Base-by-base conservation (phyloP, 2,888 invertebrate genomes). In the Drosophila demipolita region DNA sequence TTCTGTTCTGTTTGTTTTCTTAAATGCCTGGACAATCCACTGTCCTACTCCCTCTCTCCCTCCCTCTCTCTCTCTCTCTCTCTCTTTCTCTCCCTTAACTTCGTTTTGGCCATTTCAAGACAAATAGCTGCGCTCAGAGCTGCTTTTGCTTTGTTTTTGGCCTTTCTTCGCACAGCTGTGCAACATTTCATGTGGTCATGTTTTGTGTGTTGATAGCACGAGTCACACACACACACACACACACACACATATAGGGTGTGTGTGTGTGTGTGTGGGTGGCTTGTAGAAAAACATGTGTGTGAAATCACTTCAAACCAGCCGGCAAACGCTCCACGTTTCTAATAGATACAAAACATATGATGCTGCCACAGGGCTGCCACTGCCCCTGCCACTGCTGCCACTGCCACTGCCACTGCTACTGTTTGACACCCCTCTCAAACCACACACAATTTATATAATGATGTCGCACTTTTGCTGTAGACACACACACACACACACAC, bases 311-410 rank as follows among this genome's bases (percentile, higher is more conserved):
- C 82, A 84, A 78, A 82, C 50, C 45, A 52, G 33, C 35, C 35
- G 35, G 29, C 35, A 52, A 42, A 49, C 54, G 60, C 20, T 42
- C 53, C 77, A 80, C 80, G 80, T 80, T 87, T 72, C 89, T 86
- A 74, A 73, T 81, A 75, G 86, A 88, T 85, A 85, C 76, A 72
- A 90, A 90, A 89, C 87, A 88, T 88, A 90, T 90, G 90, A 84
- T 84, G 80, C 84, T 74, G 59, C 66, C 29, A 29, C 29, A 23
- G 23, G 6, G 6, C 29, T 29, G 29, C 29, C 29, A 29, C 29
- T n/a, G n/a, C n/a, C n/a, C n/a, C n/a, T n/a, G 1, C 23, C 1
- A 1, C 23, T 75, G 59, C 67, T 62, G 11, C 23, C 17, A 17
- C 49, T 83, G 78, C 82, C 73, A 59, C 66, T 42, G 36, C 36